phyloP scores from a whole-genome alignment of 2,888 invertebrate species.

The Sericinus montela region DNA sequence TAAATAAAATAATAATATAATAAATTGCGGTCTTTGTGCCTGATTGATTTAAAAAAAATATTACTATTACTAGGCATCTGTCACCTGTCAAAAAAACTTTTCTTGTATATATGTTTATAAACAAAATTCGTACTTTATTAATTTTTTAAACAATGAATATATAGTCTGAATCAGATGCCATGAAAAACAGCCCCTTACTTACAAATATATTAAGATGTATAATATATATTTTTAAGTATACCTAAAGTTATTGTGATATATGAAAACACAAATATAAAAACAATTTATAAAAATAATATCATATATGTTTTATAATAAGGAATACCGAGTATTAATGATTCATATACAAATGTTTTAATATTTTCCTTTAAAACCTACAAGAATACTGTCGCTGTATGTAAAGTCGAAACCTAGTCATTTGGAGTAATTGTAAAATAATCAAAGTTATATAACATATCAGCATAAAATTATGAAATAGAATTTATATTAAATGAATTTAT shows the following conservation, averaged over 20 bases:
- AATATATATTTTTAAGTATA: no score
- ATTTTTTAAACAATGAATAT: neutral
- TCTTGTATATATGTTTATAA: neutral
- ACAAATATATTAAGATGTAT: neutral
- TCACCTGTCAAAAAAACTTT: no score
- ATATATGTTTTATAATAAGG: slow-evolving; percentile 3
- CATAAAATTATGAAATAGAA: no score
- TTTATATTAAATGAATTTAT: no score
- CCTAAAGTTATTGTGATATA: no score
- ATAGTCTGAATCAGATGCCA: slow-evolving; percentile 10
- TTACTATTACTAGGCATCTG: neutral
- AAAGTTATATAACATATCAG: no score
- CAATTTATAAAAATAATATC: slow-evolving; percentile 18
- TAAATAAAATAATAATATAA: slow-evolving; percentile 5
- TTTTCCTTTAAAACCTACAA: neutral
- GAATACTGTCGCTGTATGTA: neutral
- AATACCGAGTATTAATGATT: slow-evolving; percentile 4
- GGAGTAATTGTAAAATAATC: no score
- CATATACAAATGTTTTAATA: neutral
- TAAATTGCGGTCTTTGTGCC: slow-evolving; percentile 11
- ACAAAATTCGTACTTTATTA: no score
- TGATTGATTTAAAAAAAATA: neutral
- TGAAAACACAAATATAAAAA: neutral
- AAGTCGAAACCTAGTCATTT: no score
- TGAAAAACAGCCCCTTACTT: slow-evolving; percentile 11